Percentiles rank a stretch among this genome's conserved stretches.
Evolutionary conservation across 2,888 invertebrate genomes (phyloP).

Genomic region (Lamellibrachia columna): DNA sequence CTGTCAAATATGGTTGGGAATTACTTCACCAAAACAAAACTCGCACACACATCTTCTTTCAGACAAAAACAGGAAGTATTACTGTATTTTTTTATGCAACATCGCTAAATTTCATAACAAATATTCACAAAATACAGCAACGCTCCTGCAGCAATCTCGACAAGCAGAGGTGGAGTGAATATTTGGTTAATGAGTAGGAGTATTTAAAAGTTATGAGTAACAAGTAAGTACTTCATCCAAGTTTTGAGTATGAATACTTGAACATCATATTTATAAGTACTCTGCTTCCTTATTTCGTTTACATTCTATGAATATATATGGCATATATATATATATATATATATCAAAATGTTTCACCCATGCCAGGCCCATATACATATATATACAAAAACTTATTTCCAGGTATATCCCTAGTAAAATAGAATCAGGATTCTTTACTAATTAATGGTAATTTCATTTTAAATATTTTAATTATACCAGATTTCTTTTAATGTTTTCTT

Average conservation of each 20-base stretch:
- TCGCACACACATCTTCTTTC: neutral
- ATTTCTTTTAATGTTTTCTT: neutral
- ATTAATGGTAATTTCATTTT: too few species aligned
- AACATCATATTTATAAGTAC: neutral
- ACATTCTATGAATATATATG: neutral
- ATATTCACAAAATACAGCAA: neutral
- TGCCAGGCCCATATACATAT: too few species aligned
- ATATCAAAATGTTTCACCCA: too few species aligned
- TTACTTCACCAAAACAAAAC: too few species aligned
- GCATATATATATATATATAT: neutral
- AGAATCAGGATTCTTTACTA: too few species aligned
- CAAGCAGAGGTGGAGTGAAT: neutral
- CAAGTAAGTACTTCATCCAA: neutral
- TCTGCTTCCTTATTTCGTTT: neutral
- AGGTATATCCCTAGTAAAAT: too few species aligned
- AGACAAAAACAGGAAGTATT: neutral
- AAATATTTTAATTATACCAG: neutral
- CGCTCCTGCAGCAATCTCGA: neutral
- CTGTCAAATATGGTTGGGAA: too few species aligned
- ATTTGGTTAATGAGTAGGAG: neutral
- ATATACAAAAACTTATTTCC: too few species aligned
- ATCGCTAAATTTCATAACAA: neutral
- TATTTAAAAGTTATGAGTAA: neutral
- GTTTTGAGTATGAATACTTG: neutral
- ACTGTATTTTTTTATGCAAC: neutral